Conservation (phyloP, 2,113 vertebrate genomes). For the Syngnathoides biaculeatus region DNA sequence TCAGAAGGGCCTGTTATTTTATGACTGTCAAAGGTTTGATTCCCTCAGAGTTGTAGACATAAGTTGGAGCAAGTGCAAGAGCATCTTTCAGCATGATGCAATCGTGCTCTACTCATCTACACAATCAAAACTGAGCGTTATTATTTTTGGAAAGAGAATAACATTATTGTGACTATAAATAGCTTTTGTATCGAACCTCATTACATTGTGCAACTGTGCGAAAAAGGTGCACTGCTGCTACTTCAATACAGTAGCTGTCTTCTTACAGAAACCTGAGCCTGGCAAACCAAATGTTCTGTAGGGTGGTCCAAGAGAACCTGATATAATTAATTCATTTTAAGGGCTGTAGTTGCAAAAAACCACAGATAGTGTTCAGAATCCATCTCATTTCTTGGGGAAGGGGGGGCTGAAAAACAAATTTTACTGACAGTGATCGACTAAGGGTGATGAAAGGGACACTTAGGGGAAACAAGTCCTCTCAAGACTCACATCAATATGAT, state of each 20-base stretch:
- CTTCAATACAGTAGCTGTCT: not conserved
- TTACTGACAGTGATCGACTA: not conserved
- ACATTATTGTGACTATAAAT: too few relatives aligned
- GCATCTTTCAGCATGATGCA: not conserved
- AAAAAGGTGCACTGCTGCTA: not conserved
- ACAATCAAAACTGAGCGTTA: not conserved
- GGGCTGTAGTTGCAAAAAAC: not conserved
- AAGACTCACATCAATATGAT: constrained; percentile 4
- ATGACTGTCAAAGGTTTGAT: not conserved
- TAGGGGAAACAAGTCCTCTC: constrained; percentile 15
- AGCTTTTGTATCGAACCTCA: not conserved
- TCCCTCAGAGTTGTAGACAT: too few relatives aligned
- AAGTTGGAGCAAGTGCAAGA: too few relatives aligned
- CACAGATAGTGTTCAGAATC: not conserved
- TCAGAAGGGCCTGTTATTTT: not conserved
- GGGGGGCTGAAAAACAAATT: not conserved
- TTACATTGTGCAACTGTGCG: not conserved
- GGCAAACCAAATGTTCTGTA: not conserved
- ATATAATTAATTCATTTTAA: not conserved
- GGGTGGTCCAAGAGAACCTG: not conserved
- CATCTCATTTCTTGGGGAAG: not conserved
- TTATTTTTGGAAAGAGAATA: too few relatives aligned
- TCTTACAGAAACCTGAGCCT: not conserved
- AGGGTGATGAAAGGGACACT: constrained; percentile 6
- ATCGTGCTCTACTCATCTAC: not conserved